These are phyloP conservation scores for Limosa lapponica DNA, from an alignment of 2,797 vertebrate species.

Conservation along the genomic window DNA sequence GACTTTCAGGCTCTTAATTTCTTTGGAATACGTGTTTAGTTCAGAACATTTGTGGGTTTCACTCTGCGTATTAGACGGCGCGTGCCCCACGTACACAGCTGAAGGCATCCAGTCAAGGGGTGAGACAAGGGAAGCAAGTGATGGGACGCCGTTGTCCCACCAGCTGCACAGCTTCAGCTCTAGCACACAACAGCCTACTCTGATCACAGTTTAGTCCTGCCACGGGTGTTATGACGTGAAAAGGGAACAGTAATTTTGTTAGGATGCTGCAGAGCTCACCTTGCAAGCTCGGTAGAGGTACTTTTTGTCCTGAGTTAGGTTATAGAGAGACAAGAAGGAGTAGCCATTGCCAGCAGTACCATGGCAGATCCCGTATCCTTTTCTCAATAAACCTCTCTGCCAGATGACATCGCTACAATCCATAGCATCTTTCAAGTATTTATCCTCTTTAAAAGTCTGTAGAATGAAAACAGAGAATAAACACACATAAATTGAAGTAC, in stretches of 20 bases:
- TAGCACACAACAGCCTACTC: neutral
- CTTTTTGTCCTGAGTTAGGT: constrained; percentile 90
- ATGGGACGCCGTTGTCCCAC: neutral
- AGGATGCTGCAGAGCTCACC: constrained; percentile 73
- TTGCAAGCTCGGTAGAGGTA: constrained; percentile 95
- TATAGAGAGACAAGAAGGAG: constrained; percentile 92
- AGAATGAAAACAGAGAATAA: neutral
- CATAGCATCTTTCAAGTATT: constrained; percentile 92
- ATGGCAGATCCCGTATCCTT: constrained; percentile 96
- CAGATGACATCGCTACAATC: constrained; percentile 96
- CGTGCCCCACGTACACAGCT: rapidly evolving
- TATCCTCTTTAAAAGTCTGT: constrained; percentile 95
- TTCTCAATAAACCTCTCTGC: constrained; percentile 93
- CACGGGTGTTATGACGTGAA: rapidly evolving
- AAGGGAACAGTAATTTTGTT: neutral
- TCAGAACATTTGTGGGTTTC: neutral
- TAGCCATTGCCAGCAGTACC: constrained; percentile 95
- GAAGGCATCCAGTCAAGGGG: rapidly evolving
- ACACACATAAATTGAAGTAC: neutral
- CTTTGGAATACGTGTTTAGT: neutral
- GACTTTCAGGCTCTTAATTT: neutral
- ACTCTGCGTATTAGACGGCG: rapidly evolving
- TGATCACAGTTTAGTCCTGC: neutral
- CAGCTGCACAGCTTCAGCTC: neutral
- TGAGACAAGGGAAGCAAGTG: neutral